These are phyloP conservation scores for Lepidonotus clava DNA, from an alignment of 2,888 invertebrate species.

Conservation along the genomic window DNA sequence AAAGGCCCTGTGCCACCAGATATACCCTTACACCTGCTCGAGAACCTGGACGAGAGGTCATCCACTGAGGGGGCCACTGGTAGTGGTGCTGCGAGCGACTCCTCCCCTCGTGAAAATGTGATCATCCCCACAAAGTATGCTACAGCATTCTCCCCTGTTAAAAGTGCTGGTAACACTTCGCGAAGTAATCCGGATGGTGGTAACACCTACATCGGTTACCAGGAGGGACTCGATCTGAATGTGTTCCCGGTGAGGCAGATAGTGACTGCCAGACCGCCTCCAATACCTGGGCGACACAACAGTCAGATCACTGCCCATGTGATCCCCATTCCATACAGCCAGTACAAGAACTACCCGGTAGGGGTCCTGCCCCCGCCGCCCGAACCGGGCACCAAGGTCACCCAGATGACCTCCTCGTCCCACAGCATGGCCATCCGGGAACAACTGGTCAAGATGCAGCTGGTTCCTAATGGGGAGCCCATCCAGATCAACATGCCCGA, in stretches of 20 bases:
- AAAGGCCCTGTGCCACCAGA: background rate
- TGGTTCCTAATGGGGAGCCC: constrained; percentile 19
- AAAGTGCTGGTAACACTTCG: background rate
- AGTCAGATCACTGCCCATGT: constrained; percentile 41
- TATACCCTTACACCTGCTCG: constrained; percentile 30
- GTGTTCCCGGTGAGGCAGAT: background rate
- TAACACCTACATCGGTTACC: constrained; percentile 44
- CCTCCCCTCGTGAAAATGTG: background rate
- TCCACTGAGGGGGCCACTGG: background rate
- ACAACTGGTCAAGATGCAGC: background rate
- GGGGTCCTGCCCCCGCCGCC: constrained; percentile 20
- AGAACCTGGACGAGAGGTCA: background rate
- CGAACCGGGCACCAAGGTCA: background rate
- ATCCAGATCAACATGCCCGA: constrained; percentile 21
- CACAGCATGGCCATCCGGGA: constrained; percentile 25
- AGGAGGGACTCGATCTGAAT: constrained; percentile 24
- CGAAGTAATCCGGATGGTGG: background rate
- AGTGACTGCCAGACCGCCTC: constrained; percentile 3
- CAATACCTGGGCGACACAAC: constrained; percentile 41
- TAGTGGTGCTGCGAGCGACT: background rate
- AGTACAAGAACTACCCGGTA: constrained; percentile 14
- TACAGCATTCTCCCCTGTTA: constrained; percentile 10
- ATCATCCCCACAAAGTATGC: constrained; percentile 35
- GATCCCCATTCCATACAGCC: constrained; percentile 48
- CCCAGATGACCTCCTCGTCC: background rate